A percentile compares a stretch with the other conserved stretches of the same genome.
Evolutionary conservation across 2,888 invertebrate genomes (phyloP).

Genomic region (Dascillus cervinus): DNA sequence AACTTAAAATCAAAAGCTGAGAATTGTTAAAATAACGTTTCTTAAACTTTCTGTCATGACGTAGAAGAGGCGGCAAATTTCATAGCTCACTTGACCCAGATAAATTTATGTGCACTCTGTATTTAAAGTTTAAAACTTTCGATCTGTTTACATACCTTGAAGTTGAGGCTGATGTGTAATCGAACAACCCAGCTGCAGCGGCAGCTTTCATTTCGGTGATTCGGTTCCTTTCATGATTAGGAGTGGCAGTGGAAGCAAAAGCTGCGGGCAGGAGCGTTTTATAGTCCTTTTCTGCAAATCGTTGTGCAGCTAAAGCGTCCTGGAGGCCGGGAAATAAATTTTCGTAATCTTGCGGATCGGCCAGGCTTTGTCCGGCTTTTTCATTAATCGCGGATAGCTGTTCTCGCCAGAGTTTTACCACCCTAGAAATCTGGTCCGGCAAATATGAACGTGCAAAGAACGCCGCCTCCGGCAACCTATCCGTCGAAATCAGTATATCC

Average conservation of each 20-base stretch:
- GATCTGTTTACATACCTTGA: too few relatives aligned
- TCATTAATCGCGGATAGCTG: constrained; percentile 71
- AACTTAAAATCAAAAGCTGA: too few relatives aligned
- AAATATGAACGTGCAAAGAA: constrained; percentile 96
- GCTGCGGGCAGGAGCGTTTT: constrained; percentile 50
- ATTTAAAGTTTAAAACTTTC: too few relatives aligned
- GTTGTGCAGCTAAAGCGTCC: constrained; percentile 65
- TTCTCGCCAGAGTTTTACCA: constrained; percentile 85
- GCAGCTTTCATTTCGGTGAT: constrained; percentile 62
- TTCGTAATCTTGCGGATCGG: constrained; percentile 92
- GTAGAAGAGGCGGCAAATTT: too few relatives aligned
- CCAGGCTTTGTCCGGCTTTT: constrained; percentile 89
- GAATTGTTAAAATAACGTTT: too few relatives aligned
- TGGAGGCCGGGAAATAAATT: constrained; percentile 87
- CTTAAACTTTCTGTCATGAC: too few relatives aligned
- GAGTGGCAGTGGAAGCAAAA: constrained; percentile 46
- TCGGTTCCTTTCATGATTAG: constrained; percentile 61
- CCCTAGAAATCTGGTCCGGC: constrained; percentile 82
- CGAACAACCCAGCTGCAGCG: constrained; percentile 47
- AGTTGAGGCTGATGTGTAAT: too few relatives aligned
- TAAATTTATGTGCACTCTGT: too few relatives aligned
- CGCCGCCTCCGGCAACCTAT: constrained; percentile 92
- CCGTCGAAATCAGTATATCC: constrained; percentile 78
- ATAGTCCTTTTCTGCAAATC: constrained; percentile 49
- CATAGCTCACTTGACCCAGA: too few relatives aligned